phyloP scores from a whole-genome alignment of 2,113 vertebrate genomes.

The Hippolais icterina region DNA sequence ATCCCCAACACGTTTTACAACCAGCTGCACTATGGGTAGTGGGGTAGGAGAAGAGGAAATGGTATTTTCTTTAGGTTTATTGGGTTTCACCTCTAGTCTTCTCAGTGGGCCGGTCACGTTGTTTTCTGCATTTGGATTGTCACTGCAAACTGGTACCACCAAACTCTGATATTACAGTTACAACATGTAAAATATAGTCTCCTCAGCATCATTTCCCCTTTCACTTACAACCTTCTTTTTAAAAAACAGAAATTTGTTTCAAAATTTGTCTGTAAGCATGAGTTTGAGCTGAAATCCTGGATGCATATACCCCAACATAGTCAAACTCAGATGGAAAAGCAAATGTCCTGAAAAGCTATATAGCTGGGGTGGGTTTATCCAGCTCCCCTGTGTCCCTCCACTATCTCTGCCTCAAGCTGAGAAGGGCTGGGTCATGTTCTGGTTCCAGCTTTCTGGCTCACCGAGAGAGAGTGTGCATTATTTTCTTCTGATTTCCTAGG shows the following conservation, averaged over 20 bases:
- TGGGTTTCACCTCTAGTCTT: not conserved
- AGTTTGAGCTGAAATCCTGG: not conserved
- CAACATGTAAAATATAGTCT: not conserved
- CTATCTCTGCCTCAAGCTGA: not conserved
- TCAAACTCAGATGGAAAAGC: not conserved
- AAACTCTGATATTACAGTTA: not conserved
- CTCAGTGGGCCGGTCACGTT: not conserved
- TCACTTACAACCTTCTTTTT: not conserved
- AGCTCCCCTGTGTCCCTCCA: not conserved
- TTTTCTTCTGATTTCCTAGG: slow-evolving; percentile 68
- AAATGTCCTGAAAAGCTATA: not conserved
- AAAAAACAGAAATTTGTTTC: not conserved
- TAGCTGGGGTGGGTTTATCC: not conserved
- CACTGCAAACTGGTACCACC: not conserved
- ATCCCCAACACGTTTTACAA: not conserved
- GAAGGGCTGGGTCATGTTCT: not conserved
- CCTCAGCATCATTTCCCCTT: not conserved
- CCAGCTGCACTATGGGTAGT: not conserved
- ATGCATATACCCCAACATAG: not conserved
- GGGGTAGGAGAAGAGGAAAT: not conserved
- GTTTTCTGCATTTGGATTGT: not conserved
- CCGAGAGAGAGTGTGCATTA: no score
- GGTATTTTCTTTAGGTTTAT: not conserved
- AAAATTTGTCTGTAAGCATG: not conserved
- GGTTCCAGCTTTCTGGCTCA: not conserved